Base-by-base conservation (phyloP, 1,140 invertebrate species). In the Drosophila oshimai region DNA sequence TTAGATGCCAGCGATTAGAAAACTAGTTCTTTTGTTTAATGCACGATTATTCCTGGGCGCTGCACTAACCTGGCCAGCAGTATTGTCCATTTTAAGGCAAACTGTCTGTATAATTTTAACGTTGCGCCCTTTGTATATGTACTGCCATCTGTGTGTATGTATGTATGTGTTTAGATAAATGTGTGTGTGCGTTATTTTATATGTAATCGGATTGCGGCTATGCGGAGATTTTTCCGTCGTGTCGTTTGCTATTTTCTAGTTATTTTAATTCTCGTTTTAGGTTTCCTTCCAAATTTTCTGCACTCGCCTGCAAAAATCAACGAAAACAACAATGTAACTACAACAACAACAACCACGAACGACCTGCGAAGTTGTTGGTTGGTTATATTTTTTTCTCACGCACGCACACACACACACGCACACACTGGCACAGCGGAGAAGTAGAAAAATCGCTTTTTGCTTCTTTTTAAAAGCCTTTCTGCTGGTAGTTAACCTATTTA, bases 41-140 rank as follows among this genome's bases (percentile, higher is more conserved):
- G n/a, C 41, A 20, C 24, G 18, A 41, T 49, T 22, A 37, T 37
- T 64, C 42, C 42, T 46, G 60, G 6, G 0, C 37, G 55, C 22
- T 49, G 26, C 61, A 67, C 60, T 46, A 67, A 74, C 71, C 57
- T 73, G 67, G 55, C 57, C 70, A 65, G 71, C 68, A 55, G 61
- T 67, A 67, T 74, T 57, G 55, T 72, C 68, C 68, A 72, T 72
- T 72, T 72, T 61, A 45, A 72, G 68, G 46, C 68, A 71, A 50
- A 26, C 41, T 47, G 53, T 70, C 67, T 70, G 51, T 74, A 74
- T 67, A 74, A 65, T 72, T 72, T 72, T 31, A 71, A 72, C 50
- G 71, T 74, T 57, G 68, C 69, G 69, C 69, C 69, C 69, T 73
- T 73, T 73, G 68, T 73, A 73, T 73, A 73, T 73, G 69, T 61